Percentiles rank a stretch among this genome's conserved stretches.
phyloP scores from a whole-genome alignment of 2,797 vertebrate species.

The Diglossa cyanea region DNA sequence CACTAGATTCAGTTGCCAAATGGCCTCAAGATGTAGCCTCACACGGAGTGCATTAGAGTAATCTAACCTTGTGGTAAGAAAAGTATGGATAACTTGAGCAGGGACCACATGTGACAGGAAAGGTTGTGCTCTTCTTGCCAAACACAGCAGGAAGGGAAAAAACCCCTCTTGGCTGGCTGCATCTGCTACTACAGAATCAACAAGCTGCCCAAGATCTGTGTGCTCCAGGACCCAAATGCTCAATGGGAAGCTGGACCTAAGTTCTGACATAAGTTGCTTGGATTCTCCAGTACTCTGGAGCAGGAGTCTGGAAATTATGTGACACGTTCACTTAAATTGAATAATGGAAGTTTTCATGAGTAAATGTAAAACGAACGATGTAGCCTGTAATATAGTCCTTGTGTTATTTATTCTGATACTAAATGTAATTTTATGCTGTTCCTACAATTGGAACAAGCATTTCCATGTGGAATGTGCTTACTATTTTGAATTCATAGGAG shows the following conservation, averaged over 20 bases:
- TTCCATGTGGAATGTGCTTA: slow-evolving; percentile 47
- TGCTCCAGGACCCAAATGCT: neutral
- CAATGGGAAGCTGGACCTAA: neutral
- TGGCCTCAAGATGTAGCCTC: slow-evolving; percentile 69
- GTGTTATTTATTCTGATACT: slow-evolving; percentile 57
- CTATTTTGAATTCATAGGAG: slow-evolving; percentile 39
- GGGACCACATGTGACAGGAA: slow-evolving; percentile 58
- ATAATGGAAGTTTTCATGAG: slow-evolving; percentile 52
- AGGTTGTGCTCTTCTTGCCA: slow-evolving; percentile 57
- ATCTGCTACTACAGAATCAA: slow-evolving; percentile 30
- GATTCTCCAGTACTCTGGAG: slow-evolving; percentile 23
- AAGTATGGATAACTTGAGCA: slow-evolving; percentile 64
- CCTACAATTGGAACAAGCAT: neutral
- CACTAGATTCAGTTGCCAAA: slow-evolving; percentile 56
- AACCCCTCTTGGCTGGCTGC: neutral
- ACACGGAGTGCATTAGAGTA: slow-evolving; percentile 58
- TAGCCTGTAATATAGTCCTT: slow-evolving; percentile 24
- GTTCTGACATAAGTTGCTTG: slow-evolving; percentile 1
- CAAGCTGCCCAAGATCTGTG: neutral
- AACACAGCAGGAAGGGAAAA: slow-evolving; percentile 40
- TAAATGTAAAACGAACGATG: slow-evolving; percentile 27
- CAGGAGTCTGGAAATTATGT: slow-evolving; percentile 43
- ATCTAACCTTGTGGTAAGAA: slow-evolving; percentile 61
- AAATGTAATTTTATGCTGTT: slow-evolving; percentile 50
- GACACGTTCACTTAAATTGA: slow-evolving; percentile 51